A percentile compares a stretch with the other conserved stretches of the same genome.
Conservation (phyloP, 2,797 vertebrate species). For the Aerospiza tachiro region DNA sequence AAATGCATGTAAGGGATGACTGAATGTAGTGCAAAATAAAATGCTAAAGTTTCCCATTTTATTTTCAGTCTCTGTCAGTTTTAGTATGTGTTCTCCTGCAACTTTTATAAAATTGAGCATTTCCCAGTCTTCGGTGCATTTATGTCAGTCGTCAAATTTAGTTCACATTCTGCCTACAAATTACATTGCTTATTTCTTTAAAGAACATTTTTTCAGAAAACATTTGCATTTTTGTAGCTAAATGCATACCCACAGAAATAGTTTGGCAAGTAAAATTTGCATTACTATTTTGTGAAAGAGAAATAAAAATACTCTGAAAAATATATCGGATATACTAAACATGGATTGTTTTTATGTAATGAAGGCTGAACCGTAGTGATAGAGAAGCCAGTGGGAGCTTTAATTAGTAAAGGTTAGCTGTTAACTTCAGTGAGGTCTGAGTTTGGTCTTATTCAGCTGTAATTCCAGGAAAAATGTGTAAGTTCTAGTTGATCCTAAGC, state of each 20-base stretch:
- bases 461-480: rapidly evolving
- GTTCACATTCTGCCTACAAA: neutral
- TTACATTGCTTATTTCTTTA: neutral
- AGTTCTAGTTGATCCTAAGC: neutral
- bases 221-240: neutral
- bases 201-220: neutral
- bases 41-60: neutral
- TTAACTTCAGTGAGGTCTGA: neutral
- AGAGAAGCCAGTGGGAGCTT: neutral
- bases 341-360: neutral
- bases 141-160: neutral
- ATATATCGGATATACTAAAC: neutral
- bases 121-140: neutral
- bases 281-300: neutral
- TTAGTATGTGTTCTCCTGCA: neutral
- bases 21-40: neutral
- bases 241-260: neutral
- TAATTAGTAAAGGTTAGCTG: neutral
- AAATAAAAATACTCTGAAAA: neutral
- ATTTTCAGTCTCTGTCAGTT: neutral
- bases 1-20: neutral
- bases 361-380: neutral
- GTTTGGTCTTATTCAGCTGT: neutral
- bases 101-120: neutral
- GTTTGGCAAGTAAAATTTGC: neutral